phyloP scores from a whole-genome alignment of 1,140 invertebrate species.

The Halictus rubicundus region DNA sequence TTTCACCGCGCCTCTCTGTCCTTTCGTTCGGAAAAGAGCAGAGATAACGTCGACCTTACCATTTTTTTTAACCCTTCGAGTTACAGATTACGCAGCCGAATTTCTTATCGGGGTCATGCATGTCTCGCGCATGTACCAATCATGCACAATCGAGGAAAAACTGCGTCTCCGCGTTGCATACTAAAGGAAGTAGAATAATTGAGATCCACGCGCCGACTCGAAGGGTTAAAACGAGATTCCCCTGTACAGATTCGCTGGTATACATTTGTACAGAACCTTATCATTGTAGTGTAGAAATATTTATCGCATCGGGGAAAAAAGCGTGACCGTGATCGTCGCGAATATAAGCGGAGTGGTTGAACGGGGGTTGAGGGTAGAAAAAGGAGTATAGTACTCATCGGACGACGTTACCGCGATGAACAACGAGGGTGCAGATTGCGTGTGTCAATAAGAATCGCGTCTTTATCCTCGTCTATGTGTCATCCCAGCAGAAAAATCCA shows the following conservation, averaged over 20 bases:
- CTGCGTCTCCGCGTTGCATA: too few species aligned
- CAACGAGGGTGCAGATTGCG: slow-evolving; percentile 49
- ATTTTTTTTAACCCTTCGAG: slow-evolving; percentile 16
- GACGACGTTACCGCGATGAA: slow-evolving; percentile 38
- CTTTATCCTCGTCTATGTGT: slow-evolving; percentile 47
- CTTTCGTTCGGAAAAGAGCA: too few species aligned
- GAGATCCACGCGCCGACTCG: neutral
- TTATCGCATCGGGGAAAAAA: too few species aligned
- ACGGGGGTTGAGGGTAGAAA: neutral
- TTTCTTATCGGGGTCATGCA: neutral
- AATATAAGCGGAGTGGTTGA: neutral
- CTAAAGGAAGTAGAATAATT: too few species aligned
- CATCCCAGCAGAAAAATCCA: slow-evolving; percentile 40
- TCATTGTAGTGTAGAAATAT: too few species aligned
- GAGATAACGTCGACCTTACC: too few species aligned
- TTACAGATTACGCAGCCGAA: neutral
- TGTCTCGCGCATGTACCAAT: too few species aligned
- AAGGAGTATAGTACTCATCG: neutral
- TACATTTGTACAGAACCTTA: neutral
- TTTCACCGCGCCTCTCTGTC: too few species aligned
- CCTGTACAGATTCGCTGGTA: too few species aligned
- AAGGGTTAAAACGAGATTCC: neutral
- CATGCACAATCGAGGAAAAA: too few species aligned
- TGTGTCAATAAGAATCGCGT: slow-evolving; percentile 44
- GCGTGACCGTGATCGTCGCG: neutral